These are phyloP conservation scores for Cephus runcator DNA, from an alignment of 2,888 invertebrate genomes.

Conservation along the genomic window DNA sequence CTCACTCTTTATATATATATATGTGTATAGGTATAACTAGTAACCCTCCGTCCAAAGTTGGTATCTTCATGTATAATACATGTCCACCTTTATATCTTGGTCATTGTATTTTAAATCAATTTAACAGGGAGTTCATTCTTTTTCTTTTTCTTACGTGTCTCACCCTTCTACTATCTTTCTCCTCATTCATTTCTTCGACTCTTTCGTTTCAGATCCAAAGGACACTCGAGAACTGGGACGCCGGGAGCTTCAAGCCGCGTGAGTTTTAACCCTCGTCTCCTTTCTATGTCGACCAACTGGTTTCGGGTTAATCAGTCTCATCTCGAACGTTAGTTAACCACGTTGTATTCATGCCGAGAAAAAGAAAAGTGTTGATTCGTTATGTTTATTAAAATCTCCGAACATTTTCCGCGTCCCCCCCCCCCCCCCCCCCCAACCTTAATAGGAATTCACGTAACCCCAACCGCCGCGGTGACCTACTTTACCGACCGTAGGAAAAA, in stretches of 20 bases:
- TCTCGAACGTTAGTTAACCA: neutral
- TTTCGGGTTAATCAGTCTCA: neutral
- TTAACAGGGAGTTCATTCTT: slow-evolving; percentile 20
- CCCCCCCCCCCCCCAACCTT: neutral
- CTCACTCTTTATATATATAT: neutral
- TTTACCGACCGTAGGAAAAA: neutral
- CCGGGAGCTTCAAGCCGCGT: slow-evolving; percentile 54
- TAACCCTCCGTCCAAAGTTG: slow-evolving; percentile 5
- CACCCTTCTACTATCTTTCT: neutral
- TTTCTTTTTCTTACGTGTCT: neutral
- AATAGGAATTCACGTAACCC: neutral
- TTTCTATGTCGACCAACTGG: neutral
- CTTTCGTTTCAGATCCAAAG: slow-evolving; percentile 54
- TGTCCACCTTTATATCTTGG: slow-evolving; percentile 28
- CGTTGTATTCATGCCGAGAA: neutral
- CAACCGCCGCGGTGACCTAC: neutral
- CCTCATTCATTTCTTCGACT: neutral
- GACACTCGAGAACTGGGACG: slow-evolving; percentile 56
- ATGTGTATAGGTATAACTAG: slow-evolving; percentile 13
- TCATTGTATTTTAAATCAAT: slow-evolving; percentile 44
- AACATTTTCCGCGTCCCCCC: neutral
- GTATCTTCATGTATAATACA: slow-evolving; percentile 37
- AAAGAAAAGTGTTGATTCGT: neutral
- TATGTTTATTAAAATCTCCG: neutral
- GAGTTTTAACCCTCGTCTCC: slow-evolving; percentile 32